Evolutionary conservation across 2,888 invertebrate species (phyloP).

Genomic region (Lepidonotus clava): DNA sequence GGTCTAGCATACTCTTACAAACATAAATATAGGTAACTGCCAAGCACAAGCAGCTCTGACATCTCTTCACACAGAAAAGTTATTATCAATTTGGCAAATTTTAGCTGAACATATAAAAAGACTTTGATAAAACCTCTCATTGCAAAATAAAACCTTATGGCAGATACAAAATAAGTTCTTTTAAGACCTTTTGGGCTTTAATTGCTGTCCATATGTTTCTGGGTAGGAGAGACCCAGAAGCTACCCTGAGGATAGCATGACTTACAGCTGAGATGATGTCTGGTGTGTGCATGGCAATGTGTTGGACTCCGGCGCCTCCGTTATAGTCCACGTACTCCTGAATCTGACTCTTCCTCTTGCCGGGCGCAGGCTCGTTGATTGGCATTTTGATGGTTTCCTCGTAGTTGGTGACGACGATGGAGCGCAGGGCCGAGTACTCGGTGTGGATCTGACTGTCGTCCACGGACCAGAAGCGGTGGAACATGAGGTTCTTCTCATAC

Average conservation of each 20-base stretch:
- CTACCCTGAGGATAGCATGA: background rate
- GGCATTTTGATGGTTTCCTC: conserved; percentile 99
- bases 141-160: too few species aligned
- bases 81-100: too few species aligned
- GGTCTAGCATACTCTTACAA: too few species aligned
- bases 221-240: too few species aligned
- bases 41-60: too few species aligned
- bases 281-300: conserved; percentile 96
- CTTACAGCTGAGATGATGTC: conserved; percentile 92
- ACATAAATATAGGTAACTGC: too few species aligned
- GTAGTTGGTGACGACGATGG: conserved; percentile 97
- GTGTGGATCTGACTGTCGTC: conserved; percentile 98
- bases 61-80: too few species aligned
- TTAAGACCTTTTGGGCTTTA: too few species aligned
- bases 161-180: too few species aligned
- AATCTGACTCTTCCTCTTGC: conserved; percentile 97
- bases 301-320: conserved; percentile 98
- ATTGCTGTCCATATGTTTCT: too few species aligned
- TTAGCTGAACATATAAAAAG: too few species aligned
- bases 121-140: too few species aligned
- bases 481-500: conserved; percentile 88
- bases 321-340: conserved; percentile 99
- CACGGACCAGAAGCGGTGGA: conserved; percentile 98
- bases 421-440: conserved; percentile 96
- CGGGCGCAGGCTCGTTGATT: conserved; percentile 97